Percentiles rank a stretch among this genome's conserved stretches.
These are phyloP conservation scores for Aphidius ervi DNA, from an alignment of 1,140 invertebrate species.

Conservation along the genomic window DNA sequence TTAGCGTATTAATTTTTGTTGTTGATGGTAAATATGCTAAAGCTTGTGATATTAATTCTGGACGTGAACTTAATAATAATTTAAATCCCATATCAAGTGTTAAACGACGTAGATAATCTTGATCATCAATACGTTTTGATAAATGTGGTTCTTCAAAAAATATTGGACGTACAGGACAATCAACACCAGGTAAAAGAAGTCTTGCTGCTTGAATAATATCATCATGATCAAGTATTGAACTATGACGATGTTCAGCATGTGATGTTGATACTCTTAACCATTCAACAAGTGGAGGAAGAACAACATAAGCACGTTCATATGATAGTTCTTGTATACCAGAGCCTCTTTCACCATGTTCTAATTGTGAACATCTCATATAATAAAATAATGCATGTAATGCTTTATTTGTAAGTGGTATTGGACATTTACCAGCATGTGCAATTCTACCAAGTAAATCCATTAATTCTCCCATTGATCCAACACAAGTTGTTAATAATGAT, in stretches of 20 bases:
- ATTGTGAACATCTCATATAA: slow-evolving; percentile 87
- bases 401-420: slow-evolving; percentile 59
- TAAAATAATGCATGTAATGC: slow-evolving; percentile 79
- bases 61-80: slow-evolving; percentile 69
- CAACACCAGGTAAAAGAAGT: slow-evolving; percentile 79
- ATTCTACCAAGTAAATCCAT: slow-evolving; percentile 66
- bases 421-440: slow-evolving; percentile 40
- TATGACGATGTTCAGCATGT: slow-evolving; percentile 77
- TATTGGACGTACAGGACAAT: slow-evolving; percentile 76
- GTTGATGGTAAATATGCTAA: slow-evolving; percentile 68
- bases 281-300: slow-evolving; percentile 80
- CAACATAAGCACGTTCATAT: slow-evolving; percentile 81
- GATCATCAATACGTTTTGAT: slow-evolving; percentile 53
- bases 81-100: slow-evolving; percentile 77
- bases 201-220: slow-evolving; percentile 85
- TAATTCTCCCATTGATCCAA: slow-evolving; percentile 74
- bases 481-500: slow-evolving; percentile 80
- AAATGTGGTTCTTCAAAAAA: slow-evolving; percentile 54
- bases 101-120: slow-evolving; percentile 59
- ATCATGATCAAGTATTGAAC: slow-evolving; percentile 75
- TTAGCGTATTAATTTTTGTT: slow-evolving; percentile 71
- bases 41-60: slow-evolving; percentile 76
- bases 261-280: slow-evolving; percentile 80
- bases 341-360: slow-evolving; percentile 60
- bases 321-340: slow-evolving; percentile 70